Percentiles rank a stretch among this genome's conserved stretches.
Conservation (phyloP, 2,113 vertebrate species). For the Micronycteris hirsuta region DNA sequence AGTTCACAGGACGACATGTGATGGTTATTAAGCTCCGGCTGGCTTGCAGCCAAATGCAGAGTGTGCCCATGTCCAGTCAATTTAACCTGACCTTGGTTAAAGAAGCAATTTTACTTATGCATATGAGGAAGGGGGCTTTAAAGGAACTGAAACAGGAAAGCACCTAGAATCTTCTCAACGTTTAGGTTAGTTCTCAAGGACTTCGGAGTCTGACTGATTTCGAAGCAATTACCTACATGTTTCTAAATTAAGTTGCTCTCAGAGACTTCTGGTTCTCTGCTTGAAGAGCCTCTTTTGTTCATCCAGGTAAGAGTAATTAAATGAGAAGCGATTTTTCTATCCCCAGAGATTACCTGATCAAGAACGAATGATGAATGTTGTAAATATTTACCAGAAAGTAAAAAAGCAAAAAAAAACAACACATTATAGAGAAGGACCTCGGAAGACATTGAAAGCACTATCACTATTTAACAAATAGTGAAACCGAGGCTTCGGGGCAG, state of each 20-base stretch:
- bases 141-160: background rate
- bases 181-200: background rate
- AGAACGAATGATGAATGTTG: background rate
- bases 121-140: background rate
- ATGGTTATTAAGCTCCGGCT: background rate
- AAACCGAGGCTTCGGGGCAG: background rate
- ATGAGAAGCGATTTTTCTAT: background rate
- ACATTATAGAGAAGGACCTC: background rate
- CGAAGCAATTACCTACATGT: background rate
- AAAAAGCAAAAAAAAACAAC: too few relatives aligned
- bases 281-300: background rate
- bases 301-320: constrained; percentile 25
- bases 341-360: background rate
- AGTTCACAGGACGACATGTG: background rate
- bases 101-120: background rate
- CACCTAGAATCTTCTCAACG: background rate
- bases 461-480: background rate
- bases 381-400: background rate
- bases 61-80: background rate
- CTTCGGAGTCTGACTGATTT: background rate
- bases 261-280: background rate
- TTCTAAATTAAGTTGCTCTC: background rate
- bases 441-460: background rate
- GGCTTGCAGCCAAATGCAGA: constrained; percentile 48
- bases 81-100: constrained; percentile 41